A percentile compares a stretch with the other conserved stretches of the same genome.
Conservation (phyloP, 2,797 vertebrate species). For the Melanotaenia pygmaea region DNA sequence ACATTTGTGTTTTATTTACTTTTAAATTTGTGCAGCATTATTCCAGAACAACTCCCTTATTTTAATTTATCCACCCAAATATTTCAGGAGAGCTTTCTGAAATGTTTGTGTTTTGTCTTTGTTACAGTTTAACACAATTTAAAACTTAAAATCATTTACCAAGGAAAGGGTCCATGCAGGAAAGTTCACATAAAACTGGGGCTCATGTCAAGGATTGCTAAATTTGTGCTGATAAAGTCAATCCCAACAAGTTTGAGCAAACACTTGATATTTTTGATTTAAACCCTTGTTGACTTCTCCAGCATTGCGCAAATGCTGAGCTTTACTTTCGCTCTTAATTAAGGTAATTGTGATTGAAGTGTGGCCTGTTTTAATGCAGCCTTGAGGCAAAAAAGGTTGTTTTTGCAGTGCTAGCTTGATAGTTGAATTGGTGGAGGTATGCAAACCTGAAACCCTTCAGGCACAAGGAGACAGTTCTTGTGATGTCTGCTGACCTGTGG, state of each 20-base stretch:
- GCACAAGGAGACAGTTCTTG: slow-evolving; percentile 56
- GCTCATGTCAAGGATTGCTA: slow-evolving; percentile 33
- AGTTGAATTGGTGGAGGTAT: slow-evolving; percentile 52
- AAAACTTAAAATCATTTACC: neutral
- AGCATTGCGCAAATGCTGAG: slow-evolving; percentile 63
- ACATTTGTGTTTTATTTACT: slow-evolving; percentile 64
- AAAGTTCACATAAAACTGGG: slow-evolving; percentile 10
- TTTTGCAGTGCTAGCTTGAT: slow-evolving; percentile 72
- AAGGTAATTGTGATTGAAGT: slow-evolving; percentile 82
- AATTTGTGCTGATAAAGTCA: slow-evolving; percentile 68
- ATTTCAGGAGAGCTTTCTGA: slow-evolving; percentile 6
- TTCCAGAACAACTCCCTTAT: slow-evolving; percentile 14
- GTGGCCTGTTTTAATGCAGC: slow-evolving; percentile 73
- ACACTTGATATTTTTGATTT: slow-evolving; percentile 69
- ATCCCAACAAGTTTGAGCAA: slow-evolving; percentile 45
- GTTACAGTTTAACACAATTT: neutral
- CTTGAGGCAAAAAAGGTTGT: slow-evolving; percentile 69
- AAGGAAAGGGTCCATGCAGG: neutral
- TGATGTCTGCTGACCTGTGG: slow-evolving; percentile 69
- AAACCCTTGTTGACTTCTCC: slow-evolving; percentile 69
- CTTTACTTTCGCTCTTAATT: slow-evolving; percentile 76
- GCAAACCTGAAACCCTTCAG: slow-evolving; percentile 64
- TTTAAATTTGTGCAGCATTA: slow-evolving; percentile 42
- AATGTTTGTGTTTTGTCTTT: neutral
- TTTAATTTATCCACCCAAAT: neutral